phyloP scores from a whole-genome alignment of 2,797 vertebrate species.

The Arnoldichthys spilopterus region DNA sequence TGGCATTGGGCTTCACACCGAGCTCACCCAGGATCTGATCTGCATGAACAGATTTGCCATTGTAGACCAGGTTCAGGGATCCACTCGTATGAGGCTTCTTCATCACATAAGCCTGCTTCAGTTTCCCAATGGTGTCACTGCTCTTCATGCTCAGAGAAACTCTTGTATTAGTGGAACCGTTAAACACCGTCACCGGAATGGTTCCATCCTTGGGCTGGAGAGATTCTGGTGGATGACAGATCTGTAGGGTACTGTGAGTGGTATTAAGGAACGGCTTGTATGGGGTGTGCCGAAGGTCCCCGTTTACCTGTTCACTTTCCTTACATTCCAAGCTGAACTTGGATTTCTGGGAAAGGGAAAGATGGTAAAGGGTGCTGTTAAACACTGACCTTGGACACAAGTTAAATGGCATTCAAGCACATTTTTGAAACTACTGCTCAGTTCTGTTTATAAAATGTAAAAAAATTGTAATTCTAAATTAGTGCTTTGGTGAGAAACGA shows the following conservation, averaged over 20 bases:
- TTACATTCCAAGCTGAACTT: no score
- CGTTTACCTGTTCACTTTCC: neutral
- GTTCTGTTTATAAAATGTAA: no score
- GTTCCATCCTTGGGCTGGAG: fast-evolving
- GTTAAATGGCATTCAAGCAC: no score
- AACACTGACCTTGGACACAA: neutral
- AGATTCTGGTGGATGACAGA: neutral
- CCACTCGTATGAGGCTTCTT: neutral
- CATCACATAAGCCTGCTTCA: conserved; percentile 20
- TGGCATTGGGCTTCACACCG: conserved; percentile 38
- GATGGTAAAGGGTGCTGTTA: neutral
- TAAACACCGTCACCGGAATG: conserved; percentile 10
- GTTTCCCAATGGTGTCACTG: conserved; percentile 39
- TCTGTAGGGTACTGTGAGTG: conserved; percentile 31
- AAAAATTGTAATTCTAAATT: no score
- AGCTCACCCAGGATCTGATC: conserved; percentile 40
- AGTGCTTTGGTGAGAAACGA: no score
- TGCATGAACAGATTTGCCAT: conserved; percentile 44
- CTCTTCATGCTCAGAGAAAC: neutral
- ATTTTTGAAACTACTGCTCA: neutral
- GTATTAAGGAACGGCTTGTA: neutral
- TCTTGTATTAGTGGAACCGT: neutral
- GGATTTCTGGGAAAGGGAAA: neutral
- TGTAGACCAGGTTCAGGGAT: conserved; percentile 34
- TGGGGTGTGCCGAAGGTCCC: neutral